Evolutionary conservation across 2,888 invertebrate species (phyloP).

Genomic region (Bhutanitis thaidina): DNA sequence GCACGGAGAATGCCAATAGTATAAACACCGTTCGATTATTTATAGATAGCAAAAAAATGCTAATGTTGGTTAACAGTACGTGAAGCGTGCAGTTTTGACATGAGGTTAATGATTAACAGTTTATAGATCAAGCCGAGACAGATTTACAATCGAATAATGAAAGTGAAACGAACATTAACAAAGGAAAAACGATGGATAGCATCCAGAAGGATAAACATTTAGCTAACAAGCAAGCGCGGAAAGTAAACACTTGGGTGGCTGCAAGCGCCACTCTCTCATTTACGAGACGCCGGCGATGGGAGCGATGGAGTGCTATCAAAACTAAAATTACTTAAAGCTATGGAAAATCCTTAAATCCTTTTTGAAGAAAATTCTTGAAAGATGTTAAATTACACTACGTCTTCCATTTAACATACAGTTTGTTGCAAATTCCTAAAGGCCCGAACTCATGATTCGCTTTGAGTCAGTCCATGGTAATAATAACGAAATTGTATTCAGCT

Average conservation of each 20-base stretch:
- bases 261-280: conserved; percentile 38
- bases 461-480: no score
- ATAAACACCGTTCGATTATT: conserved; percentile 7
- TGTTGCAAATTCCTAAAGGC: no score
- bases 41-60: conserved; percentile 6
- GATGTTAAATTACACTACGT: no score
- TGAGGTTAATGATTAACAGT: conserved; percentile 19
- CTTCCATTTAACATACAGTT: no score
- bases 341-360: neutral
- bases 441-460: no score
- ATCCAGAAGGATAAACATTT: conserved; percentile 62
- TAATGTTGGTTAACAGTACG: conserved; percentile 7
- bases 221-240: conserved; percentile 39
- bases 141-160: conserved; percentile 54
- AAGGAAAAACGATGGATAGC: conserved; percentile 54
- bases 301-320: conserved; percentile 2
- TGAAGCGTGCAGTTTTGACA: conserved; percentile 26
- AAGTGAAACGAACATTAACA: conserved; percentile 48
- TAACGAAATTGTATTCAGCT: no score
- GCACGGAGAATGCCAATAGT: conserved; percentile 11
- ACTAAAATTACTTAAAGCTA: neutral
- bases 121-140: conserved; percentile 38
- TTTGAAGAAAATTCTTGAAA: neutral
- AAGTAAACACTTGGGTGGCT: conserved; percentile 44
- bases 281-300: neutral